Evolutionary conservation across 2,888 invertebrate genomes (phyloP), one percentile per base, ranked within the genome.

Genomic region (Hirtodrosophila histrioides): DNA sequence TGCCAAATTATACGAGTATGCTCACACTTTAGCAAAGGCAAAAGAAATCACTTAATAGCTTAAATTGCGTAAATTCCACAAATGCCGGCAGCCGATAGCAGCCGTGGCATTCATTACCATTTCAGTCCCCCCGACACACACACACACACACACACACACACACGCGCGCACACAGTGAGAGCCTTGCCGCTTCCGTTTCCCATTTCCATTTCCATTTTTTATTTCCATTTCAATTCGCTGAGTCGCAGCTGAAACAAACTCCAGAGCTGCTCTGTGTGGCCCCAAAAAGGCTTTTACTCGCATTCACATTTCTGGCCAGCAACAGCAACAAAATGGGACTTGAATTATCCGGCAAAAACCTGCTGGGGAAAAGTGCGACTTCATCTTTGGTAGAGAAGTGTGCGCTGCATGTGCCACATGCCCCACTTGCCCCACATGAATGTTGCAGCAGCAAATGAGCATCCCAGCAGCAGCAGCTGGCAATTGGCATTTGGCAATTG

Each of bases 1-100:
- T 71, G 69, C 64, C 70, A 78, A 80, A 75, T 78, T 76, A 68
- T 64, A 37, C 40, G 67, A 44, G 51, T 44, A 11, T 45, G 68
- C 65, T 58, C 54, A 37, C 51, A 44, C 45, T 69, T 39, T 29
- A 55, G 24, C n/a, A 36, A 45, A 31, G 17, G 51, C 54, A 33
- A 35, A 60, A 36, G 45, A 48, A 67, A 75, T 68, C 63, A 60
- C 67, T 69, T 75, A 79, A 78, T 69, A 69, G 62, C 66, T 63
- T 45, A 49, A 61, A 62, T 48, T 62, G 66, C 55, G 55, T 57
- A 58, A 70, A 63, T 63, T 43, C 55, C 54, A 53, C 55, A 64
- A 69, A 72, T 51, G 33, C 62, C 45, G 17, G 17, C 37, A 56
- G 37, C 31, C 31, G 9, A 7, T 31, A 9, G 31, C 31, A 31